Conservation (phyloP, 2,888 invertebrate genomes). For the Acrocera orbiculus region DNA sequence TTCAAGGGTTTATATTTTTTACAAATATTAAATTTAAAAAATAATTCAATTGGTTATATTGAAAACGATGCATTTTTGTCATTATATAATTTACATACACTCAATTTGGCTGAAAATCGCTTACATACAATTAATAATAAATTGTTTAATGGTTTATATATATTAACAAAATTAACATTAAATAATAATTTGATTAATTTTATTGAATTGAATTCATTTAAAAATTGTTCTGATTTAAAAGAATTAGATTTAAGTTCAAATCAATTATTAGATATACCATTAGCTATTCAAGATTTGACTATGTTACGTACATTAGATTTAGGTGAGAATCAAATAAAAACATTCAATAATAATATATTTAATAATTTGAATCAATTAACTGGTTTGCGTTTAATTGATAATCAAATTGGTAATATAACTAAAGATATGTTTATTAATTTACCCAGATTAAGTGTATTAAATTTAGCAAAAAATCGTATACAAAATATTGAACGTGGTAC, state of each 20-base stretch:
- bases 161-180: conserved; percentile 64
- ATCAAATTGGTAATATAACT: conserved; percentile 70
- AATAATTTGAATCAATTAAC: conserved; percentile 72
- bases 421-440: conserved; percentile 78
- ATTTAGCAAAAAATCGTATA: conserved; percentile 79
- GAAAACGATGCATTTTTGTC: conserved; percentile 77
- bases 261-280: conserved; percentile 63
- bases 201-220: conserved; percentile 64
- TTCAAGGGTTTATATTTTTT: conserved; percentile 76
- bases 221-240: conserved; percentile 74
- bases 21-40: conserved; percentile 68
- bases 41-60: conserved; percentile 75
- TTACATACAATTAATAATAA: conserved; percentile 64
- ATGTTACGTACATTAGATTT: conserved; percentile 76
- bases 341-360: conserved; percentile 66
- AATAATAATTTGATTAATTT: conserved; percentile 69
- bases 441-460: conserved; percentile 67
- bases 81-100: conserved; percentile 71
- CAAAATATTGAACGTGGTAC: conserved; percentile 70
- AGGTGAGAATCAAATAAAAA: conserved; percentile 78
- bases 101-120: conserved; percentile 77
- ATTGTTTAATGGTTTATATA: conserved; percentile 68
- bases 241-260: conserved; percentile 81
- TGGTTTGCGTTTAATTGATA: conserved; percentile 74
- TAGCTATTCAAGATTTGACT: conserved; percentile 61